Percentiles rank a stretch among this genome's conserved stretches.
These are phyloP conservation scores for Philonicus albiceps DNA, from an alignment of 2,888 invertebrate genomes.

Conservation along the genomic window DNA sequence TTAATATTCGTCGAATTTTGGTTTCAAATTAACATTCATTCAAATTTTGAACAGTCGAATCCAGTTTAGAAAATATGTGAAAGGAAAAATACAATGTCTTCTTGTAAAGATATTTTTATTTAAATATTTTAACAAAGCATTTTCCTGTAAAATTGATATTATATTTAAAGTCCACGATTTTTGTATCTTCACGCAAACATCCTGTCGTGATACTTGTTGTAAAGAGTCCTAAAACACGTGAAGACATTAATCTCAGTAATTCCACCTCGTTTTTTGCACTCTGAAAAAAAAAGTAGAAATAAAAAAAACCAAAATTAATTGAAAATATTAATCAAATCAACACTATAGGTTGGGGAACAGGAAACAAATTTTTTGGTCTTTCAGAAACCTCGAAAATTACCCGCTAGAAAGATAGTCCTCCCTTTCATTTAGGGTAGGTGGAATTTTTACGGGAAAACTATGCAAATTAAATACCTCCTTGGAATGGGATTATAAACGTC, in stretches of 20 bases:
- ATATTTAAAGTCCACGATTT: background rate
- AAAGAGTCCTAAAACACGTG: background rate
- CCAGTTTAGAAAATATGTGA: background rate
- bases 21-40: too few relatives aligned
- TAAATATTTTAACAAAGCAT: background rate
- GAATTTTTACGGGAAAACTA: conserved; percentile 21
- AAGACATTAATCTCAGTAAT: background rate
- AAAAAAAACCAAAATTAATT: background rate
- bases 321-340: background rate
- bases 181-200: background rate
- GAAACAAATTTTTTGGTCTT: background rate
- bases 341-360: background rate
- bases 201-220: background rate
- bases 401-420: background rate
- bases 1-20: too few relatives aligned
- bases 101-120: background rate
- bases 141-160: background rate
- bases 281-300: background rate
- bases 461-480: conserved; percentile 6
- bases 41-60: too few relatives aligned
- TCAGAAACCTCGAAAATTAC: background rate
- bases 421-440: background rate
- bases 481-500: background rate
- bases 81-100: background rate
- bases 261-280: background rate